Percentiles rank a stretch among this genome's conserved stretches.
These are phyloP conservation scores for Rhopalosiphum padi DNA, from an alignment of 1,140 invertebrate genomes.

Conservation along the genomic window DNA sequence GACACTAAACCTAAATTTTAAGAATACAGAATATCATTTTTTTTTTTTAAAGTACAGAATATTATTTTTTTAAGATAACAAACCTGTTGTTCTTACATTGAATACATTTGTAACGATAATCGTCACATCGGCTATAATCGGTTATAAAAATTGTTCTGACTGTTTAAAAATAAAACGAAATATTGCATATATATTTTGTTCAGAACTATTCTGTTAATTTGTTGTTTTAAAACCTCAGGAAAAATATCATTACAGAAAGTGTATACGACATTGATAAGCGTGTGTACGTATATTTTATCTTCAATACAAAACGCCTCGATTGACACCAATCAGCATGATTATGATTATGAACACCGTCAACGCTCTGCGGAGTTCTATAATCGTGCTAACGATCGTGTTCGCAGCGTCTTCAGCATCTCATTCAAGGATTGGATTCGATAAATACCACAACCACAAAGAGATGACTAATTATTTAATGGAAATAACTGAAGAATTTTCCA, in stretches of 20 bases:
- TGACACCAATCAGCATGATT: background rate
- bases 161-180: background rate
- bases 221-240: background rate
- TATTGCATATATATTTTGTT: background rate
- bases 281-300: background rate
- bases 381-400: background rate
- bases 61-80: background rate
- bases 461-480: slow-evolving; percentile 33
- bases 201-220: background rate
- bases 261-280: background rate
- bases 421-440: slow-evolving; percentile 27
- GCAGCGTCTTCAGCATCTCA: background rate
- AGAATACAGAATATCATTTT: too few relatives aligned
- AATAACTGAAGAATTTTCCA: slow-evolving; percentile 69
- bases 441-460: slow-evolving; percentile 51
- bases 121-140: background rate
- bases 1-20: too few relatives aligned
- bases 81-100: background rate
- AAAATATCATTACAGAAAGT: background rate
- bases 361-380: background rate
- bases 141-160: background rate
- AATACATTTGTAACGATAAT: too few relatives aligned
- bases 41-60: background rate
- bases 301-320: background rate
- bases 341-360: background rate